phyloP scores from a whole-genome alignment of 2,888 invertebrate species.

The Anoplius nigerrimus region DNA sequence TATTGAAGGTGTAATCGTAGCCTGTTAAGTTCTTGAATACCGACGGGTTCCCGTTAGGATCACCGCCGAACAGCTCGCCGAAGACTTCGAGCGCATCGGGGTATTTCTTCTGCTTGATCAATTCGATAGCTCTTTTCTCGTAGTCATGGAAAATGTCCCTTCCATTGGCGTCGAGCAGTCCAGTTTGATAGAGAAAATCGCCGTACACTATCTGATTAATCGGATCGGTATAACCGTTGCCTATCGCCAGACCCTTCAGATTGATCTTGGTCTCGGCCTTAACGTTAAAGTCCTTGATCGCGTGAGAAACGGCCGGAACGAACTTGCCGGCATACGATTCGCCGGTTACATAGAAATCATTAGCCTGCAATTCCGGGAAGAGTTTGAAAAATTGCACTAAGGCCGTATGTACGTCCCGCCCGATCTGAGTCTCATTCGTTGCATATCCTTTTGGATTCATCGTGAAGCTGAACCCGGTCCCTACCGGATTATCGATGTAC shows the following conservation, averaged over 20 bases:
- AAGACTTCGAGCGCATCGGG: constrained; percentile 84
- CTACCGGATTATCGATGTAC: constrained; percentile 95
- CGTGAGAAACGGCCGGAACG: constrained; percentile 85
- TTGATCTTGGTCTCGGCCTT: constrained; percentile 81
- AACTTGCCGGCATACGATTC: constrained; percentile 93
- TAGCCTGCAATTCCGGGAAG: constrained; percentile 84
- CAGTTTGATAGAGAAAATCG: constrained; percentile 87
- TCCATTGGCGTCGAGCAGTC: constrained; percentile 82
- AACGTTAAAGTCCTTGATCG: constrained; percentile 82
- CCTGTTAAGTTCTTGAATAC: constrained; percentile 86
- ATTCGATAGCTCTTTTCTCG: constrained; percentile 78
- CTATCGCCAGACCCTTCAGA: constrained; percentile 83
- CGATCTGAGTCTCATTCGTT: constrained; percentile 87
- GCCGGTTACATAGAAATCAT: constrained; percentile 91
- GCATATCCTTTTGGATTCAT: constrained; percentile 86
- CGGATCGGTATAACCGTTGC: constrained; percentile 89
- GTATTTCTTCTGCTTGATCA: constrained; percentile 81
- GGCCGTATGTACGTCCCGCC: constrained; percentile 85
- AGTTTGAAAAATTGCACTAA: constrained; percentile 89
- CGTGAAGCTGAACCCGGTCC: constrained; percentile 94
- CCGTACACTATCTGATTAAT: constrained; percentile 86
- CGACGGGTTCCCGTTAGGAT: constrained; percentile 77
- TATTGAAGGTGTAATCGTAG: constrained; percentile 86
- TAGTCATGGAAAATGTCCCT: constrained; percentile 79
- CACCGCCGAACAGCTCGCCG: constrained; percentile 83